Base-by-base conservation (phyloP, 2,113 vertebrate species). In the Spermophilus dauricus region DNA sequence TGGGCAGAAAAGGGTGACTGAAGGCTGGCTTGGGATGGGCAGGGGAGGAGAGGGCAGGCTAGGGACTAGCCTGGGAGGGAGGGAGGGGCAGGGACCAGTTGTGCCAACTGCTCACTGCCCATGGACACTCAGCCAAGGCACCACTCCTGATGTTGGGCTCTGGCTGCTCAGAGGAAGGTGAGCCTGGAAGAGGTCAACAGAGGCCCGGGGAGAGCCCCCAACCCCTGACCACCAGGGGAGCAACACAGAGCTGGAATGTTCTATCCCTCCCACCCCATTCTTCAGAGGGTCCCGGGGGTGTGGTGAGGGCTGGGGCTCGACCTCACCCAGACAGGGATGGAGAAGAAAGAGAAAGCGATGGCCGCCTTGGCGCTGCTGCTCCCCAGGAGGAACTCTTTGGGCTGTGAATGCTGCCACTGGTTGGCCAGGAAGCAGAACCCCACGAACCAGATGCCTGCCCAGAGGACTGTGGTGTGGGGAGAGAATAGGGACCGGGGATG, bases 351-450 rank as follows among this genome's bases (percentile, higher is more conserved):
- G 91, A 98, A 98, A 91, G 97, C 5, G 42, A 98, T 92, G 83
- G 97, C 90, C 0, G 97, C 95, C 53, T 94, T 96, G 76, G 97
- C 97, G 1, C 97, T 97, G 98, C 80, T 89, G 63, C 32, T 96
- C 45, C 98, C 98, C 94, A 98, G 56, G 56, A 98, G 96, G 94
- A 98, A 97, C 17, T 77, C 65, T 84, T 77, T 85, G 81, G 77
- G 78, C 0, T 58, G n/a, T 0, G 98, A 98, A 16, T 13, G 82
- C 78, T 92, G 96, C 98, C 98, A 98, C 86, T 98, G 97, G 92
- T 97, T 96, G 86, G 97, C 87, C 95, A 98, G 95, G 97, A 98
- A 98, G 93, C 98, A 98, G 97, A 98, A 98, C 7, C 96, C 98
- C 89, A 97, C 30, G 86, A 98, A 98, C 98, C 98, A 98, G 81